These are phyloP conservation scores for Suncus etruscus DNA, from an alignment of 2,113 vertebrate genomes.

Conservation along the genomic window DNA sequence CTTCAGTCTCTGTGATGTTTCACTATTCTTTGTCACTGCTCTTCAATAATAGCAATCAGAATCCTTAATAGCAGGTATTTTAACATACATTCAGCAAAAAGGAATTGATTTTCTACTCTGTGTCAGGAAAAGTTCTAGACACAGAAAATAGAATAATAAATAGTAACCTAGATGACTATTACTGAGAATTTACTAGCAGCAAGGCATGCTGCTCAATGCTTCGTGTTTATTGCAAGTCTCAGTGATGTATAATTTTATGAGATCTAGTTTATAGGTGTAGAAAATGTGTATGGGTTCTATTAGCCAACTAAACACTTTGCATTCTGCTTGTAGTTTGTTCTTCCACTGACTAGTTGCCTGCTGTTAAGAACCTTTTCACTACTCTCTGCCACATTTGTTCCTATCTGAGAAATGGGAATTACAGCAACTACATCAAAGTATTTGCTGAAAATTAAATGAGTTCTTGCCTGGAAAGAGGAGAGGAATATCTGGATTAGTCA, in stretches of 20 bases:
- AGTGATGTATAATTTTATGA: neutral
- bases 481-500: neutral
- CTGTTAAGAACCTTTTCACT: neutral
- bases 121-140: neutral
- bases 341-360: neutral
- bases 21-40: neutral
- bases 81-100: neutral
- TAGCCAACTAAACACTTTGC: neutral
- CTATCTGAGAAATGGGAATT: neutral
- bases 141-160: neutral
- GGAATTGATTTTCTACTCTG: neutral
- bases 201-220: neutral
- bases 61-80: neutral
- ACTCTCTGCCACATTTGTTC: neutral
- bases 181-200: fast-evolving
- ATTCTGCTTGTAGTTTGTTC: neutral
- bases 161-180: neutral
- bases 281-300: neutral
- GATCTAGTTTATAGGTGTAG: neutral
- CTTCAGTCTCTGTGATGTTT: neutral
- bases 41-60: neutral
- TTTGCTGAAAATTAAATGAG: neutral
- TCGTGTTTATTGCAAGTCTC: neutral
- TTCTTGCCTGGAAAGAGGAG: neutral
- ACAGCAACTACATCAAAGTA: neutral